Evolutionary conservation across 2,888 invertebrate species (phyloP).

Genomic region (Zele albiditarsus): DNA sequence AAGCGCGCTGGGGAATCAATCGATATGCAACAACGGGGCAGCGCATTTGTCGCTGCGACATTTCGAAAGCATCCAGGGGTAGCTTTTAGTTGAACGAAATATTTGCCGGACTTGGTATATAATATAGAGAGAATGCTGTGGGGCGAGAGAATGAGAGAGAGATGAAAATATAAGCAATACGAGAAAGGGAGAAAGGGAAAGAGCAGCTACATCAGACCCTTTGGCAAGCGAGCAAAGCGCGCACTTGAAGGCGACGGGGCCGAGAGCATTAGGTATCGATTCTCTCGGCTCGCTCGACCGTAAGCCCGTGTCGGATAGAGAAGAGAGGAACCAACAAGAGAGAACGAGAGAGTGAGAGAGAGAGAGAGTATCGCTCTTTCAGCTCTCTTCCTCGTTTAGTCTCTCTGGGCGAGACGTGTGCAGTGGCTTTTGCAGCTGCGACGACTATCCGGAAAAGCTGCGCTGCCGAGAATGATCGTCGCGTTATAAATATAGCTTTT

Average conservation of each 20-base stretch:
- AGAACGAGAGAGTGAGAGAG: conserved; percentile 12
- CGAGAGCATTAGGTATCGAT: conserved; percentile 42
- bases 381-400: conserved; percentile 11
- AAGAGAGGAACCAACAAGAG: conserved; percentile 21
- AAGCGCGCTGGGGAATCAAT: conserved; percentile 27
- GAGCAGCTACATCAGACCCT: conserved; percentile 7
- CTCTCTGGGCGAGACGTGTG: conserved; percentile 3
- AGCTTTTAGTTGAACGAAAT: conserved; percentile 34
- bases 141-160: background rate
- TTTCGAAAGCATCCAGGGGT: conserved; percentile 32
- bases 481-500: conserved; percentile 34
- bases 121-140: no score
- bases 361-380: background rate
- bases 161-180: background rate
- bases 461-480: conserved; percentile 18
- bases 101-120: conserved; percentile 29
- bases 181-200: background rate
- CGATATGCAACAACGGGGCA: conserved; percentile 36
- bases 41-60: conserved; percentile 26
- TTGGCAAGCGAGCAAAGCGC: conserved; percentile 33
- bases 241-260: conserved; percentile 32
- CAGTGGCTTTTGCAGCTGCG: conserved; percentile 42
- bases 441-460: conserved; percentile 34
- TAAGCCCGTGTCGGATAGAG: conserved; percentile 37
- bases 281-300: conserved; percentile 35